A percentile compares a stretch with the other conserved stretches of the same genome.
phyloP scores from a whole-genome alignment of 2,888 invertebrate species.

The Lypha dubia region DNA sequence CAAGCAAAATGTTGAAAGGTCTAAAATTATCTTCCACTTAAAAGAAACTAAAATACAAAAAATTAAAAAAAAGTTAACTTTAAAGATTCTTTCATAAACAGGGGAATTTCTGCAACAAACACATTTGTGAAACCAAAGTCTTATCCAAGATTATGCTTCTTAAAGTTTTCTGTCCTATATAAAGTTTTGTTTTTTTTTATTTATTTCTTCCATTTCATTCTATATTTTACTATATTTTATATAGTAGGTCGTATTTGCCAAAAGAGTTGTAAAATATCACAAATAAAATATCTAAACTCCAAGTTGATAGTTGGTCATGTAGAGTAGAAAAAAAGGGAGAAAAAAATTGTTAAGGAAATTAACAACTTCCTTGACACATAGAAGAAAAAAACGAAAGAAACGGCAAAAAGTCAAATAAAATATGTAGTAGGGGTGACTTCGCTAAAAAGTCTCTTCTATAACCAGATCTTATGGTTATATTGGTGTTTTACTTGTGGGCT shows the following conservation, averaged over 20 bases:
- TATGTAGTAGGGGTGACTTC: constrained; percentile 20
- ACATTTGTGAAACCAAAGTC: constrained; percentile 68
- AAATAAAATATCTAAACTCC: neutral
- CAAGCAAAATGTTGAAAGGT: constrained; percentile 6
- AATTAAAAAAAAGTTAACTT: constrained; percentile 42
- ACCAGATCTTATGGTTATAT: constrained; percentile 48
- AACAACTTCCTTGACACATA: constrained; percentile 68
- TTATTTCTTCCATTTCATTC: neutral
- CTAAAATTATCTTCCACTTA: neutral
- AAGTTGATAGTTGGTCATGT: constrained; percentile 46
- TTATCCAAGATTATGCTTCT: constrained; percentile 72
- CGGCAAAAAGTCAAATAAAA: neutral
- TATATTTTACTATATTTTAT: constrained; percentile 7
- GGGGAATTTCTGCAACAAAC: constrained; percentile 59
- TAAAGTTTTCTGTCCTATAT: constrained; percentile 60
- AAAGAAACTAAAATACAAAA: neutral
- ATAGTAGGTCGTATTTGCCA: neutral
- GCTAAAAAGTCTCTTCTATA: constrained; percentile 23
- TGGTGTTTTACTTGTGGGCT: constrained; percentile 45
- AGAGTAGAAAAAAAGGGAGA: constrained; percentile 6
- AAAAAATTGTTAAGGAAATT: constrained; percentile 63
- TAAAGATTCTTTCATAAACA: constrained; percentile 38
- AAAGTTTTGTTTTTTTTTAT: neutral
- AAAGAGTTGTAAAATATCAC: constrained; percentile 44
- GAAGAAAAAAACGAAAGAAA: constrained; percentile 14